Conservation (phyloP, 2,888 invertebrate species). For the Resseliella maxima region DNA sequence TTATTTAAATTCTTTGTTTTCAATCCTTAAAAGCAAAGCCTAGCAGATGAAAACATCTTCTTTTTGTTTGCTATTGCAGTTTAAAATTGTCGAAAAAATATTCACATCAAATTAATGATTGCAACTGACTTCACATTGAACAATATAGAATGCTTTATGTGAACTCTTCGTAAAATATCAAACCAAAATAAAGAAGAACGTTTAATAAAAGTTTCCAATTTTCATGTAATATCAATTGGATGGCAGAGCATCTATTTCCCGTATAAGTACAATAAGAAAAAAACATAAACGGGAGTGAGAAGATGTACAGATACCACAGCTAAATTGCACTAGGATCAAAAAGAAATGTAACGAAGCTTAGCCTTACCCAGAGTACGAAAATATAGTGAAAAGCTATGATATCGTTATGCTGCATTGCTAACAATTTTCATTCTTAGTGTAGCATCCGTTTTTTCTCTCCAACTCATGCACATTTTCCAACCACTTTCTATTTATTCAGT, state of each 20-base stretch:
- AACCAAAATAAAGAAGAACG: slow-evolving; percentile 1
- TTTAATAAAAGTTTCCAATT: slow-evolving; percentile 48
- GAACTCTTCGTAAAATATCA: slow-evolving; percentile 24
- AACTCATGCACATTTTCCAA: not conserved
- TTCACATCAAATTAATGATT: slow-evolving; percentile 15
- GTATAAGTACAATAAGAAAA: slow-evolving; percentile 1
- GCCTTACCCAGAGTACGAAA: not conserved
- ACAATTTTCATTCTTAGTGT: slow-evolving; percentile 49
- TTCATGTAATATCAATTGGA: slow-evolving; percentile 53
- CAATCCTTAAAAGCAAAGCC: no score
- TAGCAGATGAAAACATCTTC: no score
- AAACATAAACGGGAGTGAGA: slow-evolving; percentile 20
- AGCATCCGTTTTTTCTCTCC: not conserved
- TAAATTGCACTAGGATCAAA: slow-evolving; percentile 40
- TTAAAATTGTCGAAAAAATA: not conserved
- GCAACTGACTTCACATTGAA: not conserved
- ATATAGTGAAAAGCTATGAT: slow-evolving; percentile 38
- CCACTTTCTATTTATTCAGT: slow-evolving; percentile 50
- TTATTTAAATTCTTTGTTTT: no score
- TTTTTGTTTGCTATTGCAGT: not conserved
- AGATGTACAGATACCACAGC: not conserved
- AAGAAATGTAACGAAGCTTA: slow-evolving; percentile 31
- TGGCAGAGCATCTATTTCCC: slow-evolving; percentile 42
- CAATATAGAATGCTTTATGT: not conserved
- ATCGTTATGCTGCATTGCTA: slow-evolving; percentile 41